phyloP scores from a whole-genome alignment of 2,888 invertebrate genomes.

The Tyria jacobaeae region DNA sequence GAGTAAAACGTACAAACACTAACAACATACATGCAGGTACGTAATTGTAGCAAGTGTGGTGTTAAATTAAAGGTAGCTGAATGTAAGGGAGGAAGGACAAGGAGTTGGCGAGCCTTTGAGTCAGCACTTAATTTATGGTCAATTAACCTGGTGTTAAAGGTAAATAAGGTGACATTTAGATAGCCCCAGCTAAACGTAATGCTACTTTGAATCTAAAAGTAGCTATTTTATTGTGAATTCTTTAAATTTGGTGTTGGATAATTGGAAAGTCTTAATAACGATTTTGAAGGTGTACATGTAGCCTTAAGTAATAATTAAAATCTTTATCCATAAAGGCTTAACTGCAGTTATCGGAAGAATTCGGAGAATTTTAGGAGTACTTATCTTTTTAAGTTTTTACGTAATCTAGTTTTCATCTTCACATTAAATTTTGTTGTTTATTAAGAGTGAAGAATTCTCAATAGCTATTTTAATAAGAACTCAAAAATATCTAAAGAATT shows the following conservation, averaged over 20 bases:
- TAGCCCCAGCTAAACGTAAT: constrained; percentile 59
- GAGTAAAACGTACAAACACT: too few species aligned
- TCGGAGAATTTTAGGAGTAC: too few species aligned
- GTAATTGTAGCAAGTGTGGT: constrained; percentile 77
- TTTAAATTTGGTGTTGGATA: constrained; percentile 21
- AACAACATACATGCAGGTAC: constrained; percentile 45
- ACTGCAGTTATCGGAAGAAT: too few species aligned
- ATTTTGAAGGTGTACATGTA: not conserved
- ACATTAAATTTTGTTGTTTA: too few species aligned
- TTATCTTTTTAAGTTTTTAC: too few species aligned
- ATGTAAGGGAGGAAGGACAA: constrained; percentile 60
- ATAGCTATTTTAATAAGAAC: too few species aligned
- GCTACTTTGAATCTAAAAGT: constrained; percentile 51
- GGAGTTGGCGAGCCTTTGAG: constrained; percentile 75
- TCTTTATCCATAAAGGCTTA: too few species aligned
- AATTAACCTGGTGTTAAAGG: constrained; percentile 83
- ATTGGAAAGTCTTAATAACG: not conserved
- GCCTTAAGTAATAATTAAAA: too few species aligned
- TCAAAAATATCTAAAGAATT: too few species aligned
- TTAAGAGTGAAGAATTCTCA: too few species aligned
- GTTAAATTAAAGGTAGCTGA: constrained; percentile 70
- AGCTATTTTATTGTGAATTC: constrained; percentile 33
- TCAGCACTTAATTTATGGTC: constrained; percentile 83
- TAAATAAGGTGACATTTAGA: constrained; percentile 79
- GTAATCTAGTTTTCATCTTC: too few species aligned